Conservation (phyloP, 1,140 invertebrate genomes). For the Argopecten irradians region DNA sequence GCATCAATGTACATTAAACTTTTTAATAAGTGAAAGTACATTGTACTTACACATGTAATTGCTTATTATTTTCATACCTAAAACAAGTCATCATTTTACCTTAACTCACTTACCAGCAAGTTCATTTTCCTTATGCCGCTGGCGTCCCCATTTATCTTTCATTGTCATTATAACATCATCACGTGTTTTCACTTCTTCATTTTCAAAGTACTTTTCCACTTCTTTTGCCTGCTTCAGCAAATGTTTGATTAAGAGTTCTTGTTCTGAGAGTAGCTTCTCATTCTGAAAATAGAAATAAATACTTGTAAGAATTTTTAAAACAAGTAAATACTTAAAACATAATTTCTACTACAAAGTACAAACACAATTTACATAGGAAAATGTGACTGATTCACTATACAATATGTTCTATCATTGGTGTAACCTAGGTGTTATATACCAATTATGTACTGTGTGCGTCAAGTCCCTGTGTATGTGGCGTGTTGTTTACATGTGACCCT, state of each 20-base stretch:
- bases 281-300: slow-evolving; percentile 61
- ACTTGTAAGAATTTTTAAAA: background rate
- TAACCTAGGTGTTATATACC: too few relatives aligned
- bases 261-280: slow-evolving; percentile 71
- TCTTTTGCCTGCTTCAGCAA: slow-evolving; percentile 72
- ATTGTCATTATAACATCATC: slow-evolving; percentile 70
- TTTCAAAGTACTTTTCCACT: slow-evolving; percentile 65
- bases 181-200: slow-evolving; percentile 67
- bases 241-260: slow-evolving; percentile 67
- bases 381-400: too few relatives aligned
- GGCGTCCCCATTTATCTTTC: slow-evolving; percentile 72
- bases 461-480: too few relatives aligned
- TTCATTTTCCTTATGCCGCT: slow-evolving; percentile 65
- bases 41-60: background rate
- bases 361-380: too few relatives aligned
- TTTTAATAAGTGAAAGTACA: too few relatives aligned
- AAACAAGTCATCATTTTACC: background rate
- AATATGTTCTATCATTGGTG: too few relatives aligned
- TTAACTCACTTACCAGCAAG: slow-evolving; percentile 61
- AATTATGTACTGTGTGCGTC: too few relatives aligned
- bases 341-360: too few relatives aligned
- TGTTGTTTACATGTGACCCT: too few relatives aligned
- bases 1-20: background rate
- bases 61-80: background rate
- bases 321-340: background rate